phyloP scores from a whole-genome alignment of 1,140 invertebrate species.

The Ooceraea biroi region DNA sequence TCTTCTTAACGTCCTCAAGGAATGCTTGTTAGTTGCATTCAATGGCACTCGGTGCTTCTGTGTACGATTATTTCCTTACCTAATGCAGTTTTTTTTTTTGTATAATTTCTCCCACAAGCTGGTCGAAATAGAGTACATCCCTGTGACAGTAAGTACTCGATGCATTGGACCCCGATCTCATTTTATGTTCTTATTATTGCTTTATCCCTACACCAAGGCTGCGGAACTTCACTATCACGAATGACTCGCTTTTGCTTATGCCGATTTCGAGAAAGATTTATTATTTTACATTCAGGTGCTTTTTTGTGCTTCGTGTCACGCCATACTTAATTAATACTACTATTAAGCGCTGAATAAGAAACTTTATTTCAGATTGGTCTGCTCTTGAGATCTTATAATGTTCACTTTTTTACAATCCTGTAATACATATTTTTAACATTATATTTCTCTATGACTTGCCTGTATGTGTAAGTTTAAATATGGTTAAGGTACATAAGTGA shows the following conservation, averaged over 20 bases:
- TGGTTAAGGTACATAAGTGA: slow-evolving; percentile 16
- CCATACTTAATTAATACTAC: background rate
- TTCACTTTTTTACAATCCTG: background rate
- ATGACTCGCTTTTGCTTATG: slow-evolving; percentile 77
- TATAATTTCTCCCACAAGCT: slow-evolving; percentile 87
- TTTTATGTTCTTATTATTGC: slow-evolving; percentile 67
- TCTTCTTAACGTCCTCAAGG: slow-evolving; percentile 34
- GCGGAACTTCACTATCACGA: slow-evolving; percentile 70
- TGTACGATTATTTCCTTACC: slow-evolving; percentile 74
- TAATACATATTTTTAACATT: slow-evolving; percentile 2
- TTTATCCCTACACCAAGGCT: slow-evolving; percentile 65
- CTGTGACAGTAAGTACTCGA: slow-evolving; percentile 88
- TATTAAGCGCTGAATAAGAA: slow-evolving; percentile 29
- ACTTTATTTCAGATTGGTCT: slow-evolving; percentile 5
- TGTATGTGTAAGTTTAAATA: slow-evolving; percentile 36
- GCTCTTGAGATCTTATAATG: background rate
- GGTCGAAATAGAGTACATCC: slow-evolving; percentile 89
- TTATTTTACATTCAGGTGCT: slow-evolving; percentile 61
- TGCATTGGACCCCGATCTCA: slow-evolving; percentile 75
- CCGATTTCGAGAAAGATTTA: slow-evolving; percentile 56
- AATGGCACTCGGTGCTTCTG: slow-evolving; percentile 60
- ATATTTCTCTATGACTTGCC: background rate
- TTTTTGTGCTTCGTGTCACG: slow-evolving; percentile 65
- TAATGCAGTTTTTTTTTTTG: slow-evolving; percentile 80
- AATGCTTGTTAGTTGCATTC: slow-evolving; percentile 60